A percentile compares a stretch with the other conserved stretches of the same genome.
These are phyloP conservation scores for Recurvirostra avosetta DNA, from an alignment of 2,113 vertebrate species.

Conservation along the genomic window DNA sequence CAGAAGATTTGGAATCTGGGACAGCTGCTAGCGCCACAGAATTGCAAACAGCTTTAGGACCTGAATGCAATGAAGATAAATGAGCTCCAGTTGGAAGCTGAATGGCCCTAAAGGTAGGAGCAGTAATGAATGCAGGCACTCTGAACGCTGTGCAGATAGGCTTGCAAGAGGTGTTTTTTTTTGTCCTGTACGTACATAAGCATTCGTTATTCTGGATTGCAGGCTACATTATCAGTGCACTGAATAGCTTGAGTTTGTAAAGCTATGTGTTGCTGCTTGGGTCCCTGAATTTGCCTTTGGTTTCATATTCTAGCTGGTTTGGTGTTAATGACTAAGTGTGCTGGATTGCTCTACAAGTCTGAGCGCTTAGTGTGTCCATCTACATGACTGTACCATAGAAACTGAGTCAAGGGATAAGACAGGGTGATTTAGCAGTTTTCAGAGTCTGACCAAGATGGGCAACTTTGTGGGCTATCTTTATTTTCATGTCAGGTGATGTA, in stretches of 20 bases:
- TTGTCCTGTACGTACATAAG: not conserved
- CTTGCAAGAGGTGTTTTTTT: not conserved
- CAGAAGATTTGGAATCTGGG: constrained; percentile 29
- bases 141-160: not conserved
- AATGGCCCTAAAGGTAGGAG: not conserved
- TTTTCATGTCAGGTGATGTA: not conserved
- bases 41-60: constrained; percentile 28
- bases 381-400: not conserved
- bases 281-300: not conserved
- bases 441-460: not conserved
- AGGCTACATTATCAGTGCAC: not conserved
- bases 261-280: not conserved
- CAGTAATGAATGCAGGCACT: not conserved
- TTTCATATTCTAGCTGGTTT: not conserved
- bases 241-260: not conserved
- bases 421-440: not conserved
- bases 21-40: constrained; percentile 17
- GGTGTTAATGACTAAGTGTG: not conserved
- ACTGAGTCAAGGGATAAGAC: not conserved
- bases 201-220: not conserved
- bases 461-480: not conserved
- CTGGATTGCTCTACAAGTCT: not conserved
- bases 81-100: constrained; percentile 20
- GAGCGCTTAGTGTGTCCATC: not conserved
- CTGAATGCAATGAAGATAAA: constrained; percentile 46